Base-by-base conservation (phyloP, 2,888 invertebrate genomes). In the Periphyllus acericola region DNA sequence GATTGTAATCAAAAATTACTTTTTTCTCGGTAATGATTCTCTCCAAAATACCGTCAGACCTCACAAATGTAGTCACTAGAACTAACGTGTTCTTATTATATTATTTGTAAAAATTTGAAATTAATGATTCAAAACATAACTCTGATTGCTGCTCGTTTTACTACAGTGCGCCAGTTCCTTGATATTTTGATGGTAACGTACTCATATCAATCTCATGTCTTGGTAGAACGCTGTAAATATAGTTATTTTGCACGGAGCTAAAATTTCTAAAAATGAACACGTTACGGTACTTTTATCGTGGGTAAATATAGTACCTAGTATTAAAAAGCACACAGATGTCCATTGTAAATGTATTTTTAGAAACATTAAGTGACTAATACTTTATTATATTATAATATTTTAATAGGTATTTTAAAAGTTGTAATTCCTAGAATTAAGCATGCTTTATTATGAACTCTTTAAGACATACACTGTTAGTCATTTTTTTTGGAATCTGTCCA, bases 401-500 rank as follows among this genome's bases (percentile, higher is more conserved):
- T 68, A 29, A n/a, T 78, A 78, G 25, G n/a, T 78, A 66, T 84
- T 84, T 36, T 21, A 84, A 46, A 78, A 84, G 36, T 29, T 40
- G 17, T 32, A 46, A 46, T 84, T 74, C 55, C 40, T 3, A 21
- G 74, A 74, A 83, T 60, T 76, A 46, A 75, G 34, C 19, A 46
- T 34, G 52, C 5, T 17, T 29, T 60, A 75, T 34, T 34, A 76
- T 84, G 66, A 76, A 19, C 66, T 46, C 0, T 75, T 66, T 76
- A 32, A 75, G 6, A 75, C 66, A 32, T 21, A 55, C 55, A 32
- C 17, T 36, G 68, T 21, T 9, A 25, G 34, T 3, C 46, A 46
- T 36, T 4, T 84, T 75, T 76, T 46, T 76, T 84, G 84, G 84
- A 76, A 76, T 84, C n/a, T 25, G 19, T 84, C 84, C 84, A 84